These are phyloP conservation scores for Schizaphis graminum DNA, from an alignment of 2,888 invertebrate genomes.

Conservation along the genomic window DNA sequence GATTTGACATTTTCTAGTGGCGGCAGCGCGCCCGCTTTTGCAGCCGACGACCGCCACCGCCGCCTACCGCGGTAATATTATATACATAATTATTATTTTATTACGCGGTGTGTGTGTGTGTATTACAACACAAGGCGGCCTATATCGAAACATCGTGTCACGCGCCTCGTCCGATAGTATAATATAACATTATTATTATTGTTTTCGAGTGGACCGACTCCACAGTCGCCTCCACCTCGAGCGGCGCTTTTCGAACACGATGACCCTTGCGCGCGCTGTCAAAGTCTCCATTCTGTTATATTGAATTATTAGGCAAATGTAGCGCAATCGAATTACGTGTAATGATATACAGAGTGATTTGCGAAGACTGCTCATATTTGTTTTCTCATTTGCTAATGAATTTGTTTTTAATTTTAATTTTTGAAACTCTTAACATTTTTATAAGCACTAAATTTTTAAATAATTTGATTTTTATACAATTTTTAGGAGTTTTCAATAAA, in stretches of 20 bases:
- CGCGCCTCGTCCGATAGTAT: background rate
- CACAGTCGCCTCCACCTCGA: background rate
- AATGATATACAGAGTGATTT: background rate
- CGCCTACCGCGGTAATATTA: background rate
- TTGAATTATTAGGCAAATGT: background rate
- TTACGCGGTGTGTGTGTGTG: background rate
- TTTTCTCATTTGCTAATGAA: background rate
- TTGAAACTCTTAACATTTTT: background rate
- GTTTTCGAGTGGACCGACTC: background rate
- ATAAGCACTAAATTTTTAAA: background rate
- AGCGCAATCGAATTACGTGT: background rate
- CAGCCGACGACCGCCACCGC: background rate
- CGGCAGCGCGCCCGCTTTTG: background rate
- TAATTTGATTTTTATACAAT: background rate
- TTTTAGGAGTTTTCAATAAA: background rate
- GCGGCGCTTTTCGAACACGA: background rate
- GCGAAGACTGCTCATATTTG: background rate
- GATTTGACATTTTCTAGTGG: slow-evolving; percentile 54
- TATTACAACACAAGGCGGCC: background rate
- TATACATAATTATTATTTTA: background rate
- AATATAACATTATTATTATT: background rate
- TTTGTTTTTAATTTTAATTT: background rate
- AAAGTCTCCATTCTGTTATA: background rate
- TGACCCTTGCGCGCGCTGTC: background rate
- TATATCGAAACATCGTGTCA: background rate